Conservation (phyloP, 2,888 invertebrate genomes). For the Cantharis rustica region DNA sequence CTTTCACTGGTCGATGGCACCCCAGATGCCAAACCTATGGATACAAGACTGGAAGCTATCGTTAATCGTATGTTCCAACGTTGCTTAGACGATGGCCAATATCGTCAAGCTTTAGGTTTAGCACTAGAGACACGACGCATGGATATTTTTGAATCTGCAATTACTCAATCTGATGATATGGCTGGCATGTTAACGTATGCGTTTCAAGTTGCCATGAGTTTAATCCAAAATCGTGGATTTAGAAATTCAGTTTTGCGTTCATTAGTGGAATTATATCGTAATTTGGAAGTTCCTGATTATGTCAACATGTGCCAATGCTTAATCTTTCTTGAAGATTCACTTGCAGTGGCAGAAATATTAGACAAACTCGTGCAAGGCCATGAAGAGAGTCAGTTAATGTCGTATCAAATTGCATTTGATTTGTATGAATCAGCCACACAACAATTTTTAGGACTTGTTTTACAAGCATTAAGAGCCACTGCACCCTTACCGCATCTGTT, state of each 20-base stretch:
- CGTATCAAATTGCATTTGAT: conserved; percentile 99
- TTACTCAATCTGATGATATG: conserved; percentile 90
- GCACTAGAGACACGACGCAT: conserved; percentile 95
- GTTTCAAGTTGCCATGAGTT: conserved; percentile 94
- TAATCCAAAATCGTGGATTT: conserved; percentile 93
- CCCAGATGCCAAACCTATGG: conserved; percentile 70
- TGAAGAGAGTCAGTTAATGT: conserved; percentile 87
- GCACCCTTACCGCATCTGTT: conserved; percentile 81
- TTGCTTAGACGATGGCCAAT: conserved; percentile 93
- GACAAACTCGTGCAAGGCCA: conserved; percentile 84
- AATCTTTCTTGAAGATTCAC: conserved; percentile 93
- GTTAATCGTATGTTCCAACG: conserved; percentile 97
- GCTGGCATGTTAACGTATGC: conserved; percentile 92
- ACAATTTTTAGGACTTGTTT: conserved; percentile 88
- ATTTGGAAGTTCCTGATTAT: conserved; percentile 90
- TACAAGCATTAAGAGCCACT: conserved; percentile 80
- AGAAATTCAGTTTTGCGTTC: conserved; percentile 88
- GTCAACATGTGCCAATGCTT: conserved; percentile 98
- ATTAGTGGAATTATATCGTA: conserved; percentile 87
- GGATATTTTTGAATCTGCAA: conserved; percentile 94
- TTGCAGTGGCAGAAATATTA: conserved; percentile 89
- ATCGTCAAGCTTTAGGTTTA: conserved; percentile 93
- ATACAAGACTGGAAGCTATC: conserved; percentile 85
- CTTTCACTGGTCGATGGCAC: conserved; percentile 74
- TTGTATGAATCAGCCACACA: conserved; percentile 99